phyloP scores from a whole-genome alignment of 64 coral and sea anemone species.

The Montipora cactus region DNA sequence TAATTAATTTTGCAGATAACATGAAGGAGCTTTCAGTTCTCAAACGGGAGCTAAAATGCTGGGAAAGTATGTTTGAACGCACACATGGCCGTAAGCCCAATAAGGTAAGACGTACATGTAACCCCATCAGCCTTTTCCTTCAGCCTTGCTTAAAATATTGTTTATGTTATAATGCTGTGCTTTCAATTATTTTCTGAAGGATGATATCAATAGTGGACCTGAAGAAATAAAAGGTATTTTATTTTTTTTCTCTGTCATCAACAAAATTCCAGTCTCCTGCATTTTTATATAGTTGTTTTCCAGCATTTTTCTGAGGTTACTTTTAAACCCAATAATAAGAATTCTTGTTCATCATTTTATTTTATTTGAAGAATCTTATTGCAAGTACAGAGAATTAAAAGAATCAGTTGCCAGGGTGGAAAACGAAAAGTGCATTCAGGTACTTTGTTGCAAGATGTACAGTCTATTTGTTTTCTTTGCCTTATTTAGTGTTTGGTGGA shows the following conservation, averaged over 20 bases:
- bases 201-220: slow-evolving; percentile 85
- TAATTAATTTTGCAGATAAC: not conserved
- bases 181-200: slow-evolving; percentile 34
- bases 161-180: not conserved
- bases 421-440: not conserved
- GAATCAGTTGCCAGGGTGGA: not conserved
- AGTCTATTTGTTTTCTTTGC: no score
- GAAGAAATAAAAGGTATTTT: slow-evolving; percentile 91
- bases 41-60: slow-evolving; percentile 92
- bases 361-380: slow-evolving; percentile 11
- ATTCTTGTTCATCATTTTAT: not conserved
- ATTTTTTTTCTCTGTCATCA: not conserved
- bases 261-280: not conserved
- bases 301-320: not conserved
- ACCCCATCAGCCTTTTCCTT: no score
- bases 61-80: slow-evolving; percentile 98
- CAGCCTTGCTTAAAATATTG: not conserved
- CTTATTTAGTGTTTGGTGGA: no score
- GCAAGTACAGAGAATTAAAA: slow-evolving; percentile 25
- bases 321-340: not conserved
- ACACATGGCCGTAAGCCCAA: slow-evolving; percentile 91
- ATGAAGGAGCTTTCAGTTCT: slow-evolving; percentile 85
- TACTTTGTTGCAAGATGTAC: not conserved
- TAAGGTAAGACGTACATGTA: slow-evolving; percentile 57
- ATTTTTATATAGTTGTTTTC: not conserved